Evolutionary conservation across 2,797 vertebrate species (phyloP).

Genomic region (Pogonophryne albipinna): DNA sequence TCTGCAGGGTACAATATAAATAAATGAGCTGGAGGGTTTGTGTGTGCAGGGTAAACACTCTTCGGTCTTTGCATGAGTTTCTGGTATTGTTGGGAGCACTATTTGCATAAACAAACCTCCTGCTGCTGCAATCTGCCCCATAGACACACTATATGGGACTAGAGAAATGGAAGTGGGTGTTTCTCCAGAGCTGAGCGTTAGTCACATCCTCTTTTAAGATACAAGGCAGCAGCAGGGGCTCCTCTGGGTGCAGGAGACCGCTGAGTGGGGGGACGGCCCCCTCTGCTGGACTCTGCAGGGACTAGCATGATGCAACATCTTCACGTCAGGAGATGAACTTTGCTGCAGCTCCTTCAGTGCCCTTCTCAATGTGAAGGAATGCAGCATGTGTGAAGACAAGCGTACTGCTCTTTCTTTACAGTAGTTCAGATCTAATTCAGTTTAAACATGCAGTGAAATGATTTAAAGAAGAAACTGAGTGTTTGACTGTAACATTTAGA

Average conservation of each 20-base stretch:
- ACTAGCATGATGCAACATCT: conserved; percentile 46
- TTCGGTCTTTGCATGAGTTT: too few species aligned
- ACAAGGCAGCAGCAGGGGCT: too few species aligned
- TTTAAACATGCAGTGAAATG: not conserved
- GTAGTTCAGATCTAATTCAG: not conserved
- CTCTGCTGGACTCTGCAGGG: conserved; percentile 72
- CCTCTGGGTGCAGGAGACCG: not conserved
- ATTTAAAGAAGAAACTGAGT: not conserved
- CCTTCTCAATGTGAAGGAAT: not conserved
- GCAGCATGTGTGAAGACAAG: not conserved
- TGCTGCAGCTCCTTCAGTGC: conserved; percentile 1
- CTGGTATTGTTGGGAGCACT: too few species aligned
- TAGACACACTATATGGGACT: too few species aligned
- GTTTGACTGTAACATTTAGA: not conserved
- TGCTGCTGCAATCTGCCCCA: too few species aligned
- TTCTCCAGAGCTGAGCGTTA: too few species aligned
- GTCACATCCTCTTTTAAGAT: too few species aligned
- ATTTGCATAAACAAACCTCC: too few species aligned
- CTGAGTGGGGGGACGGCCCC: conserved; percentile 73
- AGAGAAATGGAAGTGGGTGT: too few species aligned
- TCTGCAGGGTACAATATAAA: too few species aligned
- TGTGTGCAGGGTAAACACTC: too few species aligned
- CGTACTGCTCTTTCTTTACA: not conserved
- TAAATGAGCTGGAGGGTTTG: too few species aligned
- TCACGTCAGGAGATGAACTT: conserved; percentile 22